Conservation (phyloP, 2,797 vertebrate genomes). For the Lacerta viridis region DNA sequence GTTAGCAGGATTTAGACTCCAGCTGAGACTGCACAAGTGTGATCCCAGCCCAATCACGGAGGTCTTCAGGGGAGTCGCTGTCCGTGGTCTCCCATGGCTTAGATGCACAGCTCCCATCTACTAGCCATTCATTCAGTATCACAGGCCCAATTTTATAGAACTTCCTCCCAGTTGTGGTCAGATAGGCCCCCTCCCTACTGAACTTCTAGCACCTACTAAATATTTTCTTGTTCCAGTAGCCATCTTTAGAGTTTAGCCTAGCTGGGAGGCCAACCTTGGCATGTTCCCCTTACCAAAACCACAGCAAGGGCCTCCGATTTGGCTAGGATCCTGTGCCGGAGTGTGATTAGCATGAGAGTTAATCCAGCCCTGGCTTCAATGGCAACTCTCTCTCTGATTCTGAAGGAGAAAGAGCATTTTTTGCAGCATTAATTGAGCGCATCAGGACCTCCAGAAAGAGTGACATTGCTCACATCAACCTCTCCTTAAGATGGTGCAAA, state of each 20-base stretch:
- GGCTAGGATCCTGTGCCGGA: not conserved
- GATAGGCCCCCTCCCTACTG: no score
- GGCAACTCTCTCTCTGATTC: not conserved
- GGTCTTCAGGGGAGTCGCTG: no score
- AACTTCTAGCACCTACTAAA: no score
- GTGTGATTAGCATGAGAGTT: not conserved
- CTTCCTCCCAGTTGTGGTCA: no score
- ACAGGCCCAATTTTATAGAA: no score
- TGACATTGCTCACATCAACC: not conserved
- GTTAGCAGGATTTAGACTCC: no score
- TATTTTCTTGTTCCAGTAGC: no score
- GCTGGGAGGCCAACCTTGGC: not conserved
- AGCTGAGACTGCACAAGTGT: no score
- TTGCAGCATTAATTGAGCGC: not conserved
- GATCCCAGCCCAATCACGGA: no score
- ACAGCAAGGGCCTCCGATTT: not conserved
- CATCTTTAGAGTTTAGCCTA: not conserved
- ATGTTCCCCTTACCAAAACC: not conserved
- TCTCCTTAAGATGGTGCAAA: conserved; percentile 19
- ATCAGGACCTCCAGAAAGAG: conserved; percentile 1
- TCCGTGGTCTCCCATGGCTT: no score
- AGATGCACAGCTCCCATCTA: no score
- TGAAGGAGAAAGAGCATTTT: not conserved
- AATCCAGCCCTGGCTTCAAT: not conserved
- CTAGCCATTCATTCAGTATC: no score